These are phyloP conservation scores for Cygnus atratus DNA, from an alignment of 2,113 vertebrate genomes.

Conservation along the genomic window DNA sequence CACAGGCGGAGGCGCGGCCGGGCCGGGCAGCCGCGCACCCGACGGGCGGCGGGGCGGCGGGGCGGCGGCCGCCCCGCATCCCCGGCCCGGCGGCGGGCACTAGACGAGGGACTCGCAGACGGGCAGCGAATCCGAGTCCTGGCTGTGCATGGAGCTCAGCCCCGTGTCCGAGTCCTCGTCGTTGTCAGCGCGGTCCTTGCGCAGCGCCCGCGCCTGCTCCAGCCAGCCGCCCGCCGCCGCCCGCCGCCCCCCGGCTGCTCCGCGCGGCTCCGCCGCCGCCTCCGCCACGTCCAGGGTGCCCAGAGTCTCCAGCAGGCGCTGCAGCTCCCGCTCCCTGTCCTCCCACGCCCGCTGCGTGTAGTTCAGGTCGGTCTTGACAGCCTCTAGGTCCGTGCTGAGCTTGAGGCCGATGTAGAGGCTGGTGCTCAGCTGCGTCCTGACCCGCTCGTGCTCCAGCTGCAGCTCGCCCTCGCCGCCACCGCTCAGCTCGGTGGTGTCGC, in stretches of 20 bases:
- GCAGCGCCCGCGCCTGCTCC: constrained; percentile 76
- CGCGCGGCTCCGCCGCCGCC: constrained; percentile 35
- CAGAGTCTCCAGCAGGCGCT: constrained; percentile 83
- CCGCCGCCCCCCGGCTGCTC: not conserved
- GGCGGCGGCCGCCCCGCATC: too few species aligned
- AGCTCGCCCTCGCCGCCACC: constrained; percentile 70
- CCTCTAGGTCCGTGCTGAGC: constrained; percentile 89
- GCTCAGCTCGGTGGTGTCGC: constrained; percentile 20
- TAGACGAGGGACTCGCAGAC: constrained; percentile 92
- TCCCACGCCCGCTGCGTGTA: constrained; percentile 80
- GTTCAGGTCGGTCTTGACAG: constrained; percentile 83
- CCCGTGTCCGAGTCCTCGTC: constrained; percentile 97
- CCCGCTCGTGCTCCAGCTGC: constrained; percentile 83
- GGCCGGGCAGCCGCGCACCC: not conserved
- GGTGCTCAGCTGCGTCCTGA: constrained; percentile 89
- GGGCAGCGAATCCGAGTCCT: constrained; percentile 89
- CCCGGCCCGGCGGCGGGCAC: not conserved
- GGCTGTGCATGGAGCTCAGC: constrained; percentile 95
- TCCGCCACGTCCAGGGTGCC: constrained; percentile 76
- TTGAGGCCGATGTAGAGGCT: constrained; percentile 92
- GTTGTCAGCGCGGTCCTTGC: constrained; percentile 78
- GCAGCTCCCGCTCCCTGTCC: constrained; percentile 84
- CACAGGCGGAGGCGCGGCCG: too few species aligned
- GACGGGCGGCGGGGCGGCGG: too few species aligned
- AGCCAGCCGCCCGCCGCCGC: constrained; percentile 71